A percentile compares a stretch with the other conserved stretches of the same genome.
Conservation (phyloP, 2,888 invertebrate species). For the Cephus rjabovi region DNA sequence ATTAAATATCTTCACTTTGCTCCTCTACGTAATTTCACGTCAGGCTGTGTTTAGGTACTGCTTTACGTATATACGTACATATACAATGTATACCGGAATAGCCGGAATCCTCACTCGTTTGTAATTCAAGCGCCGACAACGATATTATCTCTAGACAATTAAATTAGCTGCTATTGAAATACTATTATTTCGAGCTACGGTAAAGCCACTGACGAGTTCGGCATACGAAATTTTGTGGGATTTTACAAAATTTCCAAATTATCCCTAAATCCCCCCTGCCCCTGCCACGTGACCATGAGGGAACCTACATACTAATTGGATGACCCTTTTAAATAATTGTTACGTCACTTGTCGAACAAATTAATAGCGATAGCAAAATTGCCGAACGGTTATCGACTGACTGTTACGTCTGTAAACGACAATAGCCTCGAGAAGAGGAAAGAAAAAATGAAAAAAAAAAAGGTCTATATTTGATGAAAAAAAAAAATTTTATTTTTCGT, state of each 20-base stretch:
- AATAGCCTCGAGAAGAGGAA: no score
- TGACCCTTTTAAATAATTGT: conserved; percentile 11
- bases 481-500: no score
- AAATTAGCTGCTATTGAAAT: conserved; percentile 56
- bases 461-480: no score
- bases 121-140: conserved; percentile 14
- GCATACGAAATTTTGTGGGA: conserved; percentile 47
- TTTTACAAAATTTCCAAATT: conserved; percentile 20
- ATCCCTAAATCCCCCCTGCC: background rate
- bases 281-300: background rate
- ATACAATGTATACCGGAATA: background rate
- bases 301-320: conserved; percentile 45
- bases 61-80: background rate
- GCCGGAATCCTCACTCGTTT: background rate
- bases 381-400: no score
- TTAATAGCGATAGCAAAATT: background rate
- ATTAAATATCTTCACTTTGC: background rate
- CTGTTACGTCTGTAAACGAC: no score
- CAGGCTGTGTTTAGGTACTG: background rate
- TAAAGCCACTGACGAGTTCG: conserved; percentile 23
- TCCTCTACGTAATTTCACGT: background rate
- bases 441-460: no score
- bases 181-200: conserved; percentile 53
- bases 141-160: conserved; percentile 55
- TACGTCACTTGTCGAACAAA: background rate